phyloP scores from a whole-genome alignment of 35 echinoderm and acorn worm genomes.

The Amphiura filiformis region DNA sequence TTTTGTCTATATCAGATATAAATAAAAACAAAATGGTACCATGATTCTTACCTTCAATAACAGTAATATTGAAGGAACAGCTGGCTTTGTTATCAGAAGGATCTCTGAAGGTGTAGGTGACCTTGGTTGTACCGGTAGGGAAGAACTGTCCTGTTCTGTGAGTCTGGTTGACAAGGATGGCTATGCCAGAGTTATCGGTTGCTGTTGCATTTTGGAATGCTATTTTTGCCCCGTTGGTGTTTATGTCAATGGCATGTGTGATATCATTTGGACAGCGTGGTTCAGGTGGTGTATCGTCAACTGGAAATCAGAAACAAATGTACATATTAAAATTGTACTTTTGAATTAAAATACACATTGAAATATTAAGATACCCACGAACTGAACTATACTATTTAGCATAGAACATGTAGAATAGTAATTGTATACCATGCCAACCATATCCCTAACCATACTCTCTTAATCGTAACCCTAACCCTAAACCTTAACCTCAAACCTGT shows the following conservation, averaged over 20 bases:
- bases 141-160: not conserved
- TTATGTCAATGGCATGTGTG: not conserved
- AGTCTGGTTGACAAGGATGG: not conserved
- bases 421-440: too few relatives aligned
- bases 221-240: constrained; percentile 6
- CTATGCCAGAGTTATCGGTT: constrained; percentile 38
- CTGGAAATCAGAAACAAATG: not conserved
- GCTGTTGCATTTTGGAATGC: not conserved
- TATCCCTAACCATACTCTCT: too few relatives aligned
- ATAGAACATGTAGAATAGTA: too few relatives aligned
- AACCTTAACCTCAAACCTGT: too few relatives aligned
- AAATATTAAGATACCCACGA: too few relatives aligned
- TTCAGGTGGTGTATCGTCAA: not conserved
- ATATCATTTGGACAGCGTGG: constrained; percentile 13
- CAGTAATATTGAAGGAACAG: constrained; percentile 23
- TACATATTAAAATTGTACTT: too few relatives aligned
- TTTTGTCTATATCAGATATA: too few relatives aligned
- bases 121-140: not conserved
- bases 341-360: too few relatives aligned
- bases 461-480: too few relatives aligned
- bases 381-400: too few relatives aligned
- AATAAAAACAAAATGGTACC: too few relatives aligned
- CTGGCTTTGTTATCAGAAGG: not conserved
- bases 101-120: constrained; percentile 6
- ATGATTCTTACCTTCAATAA: constrained; percentile 1